Percentiles rank a stretch among this genome's conserved stretches.
These are phyloP conservation scores for Chloroceryle aenea DNA, from an alignment of 2,113 vertebrate genomes.

Conservation along the genomic window DNA sequence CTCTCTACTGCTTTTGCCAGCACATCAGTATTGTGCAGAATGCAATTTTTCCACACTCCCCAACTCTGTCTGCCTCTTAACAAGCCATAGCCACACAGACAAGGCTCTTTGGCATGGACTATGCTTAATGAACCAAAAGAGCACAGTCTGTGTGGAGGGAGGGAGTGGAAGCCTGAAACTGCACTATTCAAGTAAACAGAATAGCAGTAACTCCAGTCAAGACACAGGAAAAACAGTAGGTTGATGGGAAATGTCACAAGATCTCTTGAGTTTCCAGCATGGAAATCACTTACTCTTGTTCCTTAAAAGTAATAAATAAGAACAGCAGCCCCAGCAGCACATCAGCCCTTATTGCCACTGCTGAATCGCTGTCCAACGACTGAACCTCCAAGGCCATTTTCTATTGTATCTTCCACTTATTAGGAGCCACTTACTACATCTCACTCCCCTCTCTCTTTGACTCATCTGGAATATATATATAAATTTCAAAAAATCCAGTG, in stretches of 20 bases:
- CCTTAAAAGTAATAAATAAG: neutral
- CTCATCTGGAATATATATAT: conserved; percentile 30
- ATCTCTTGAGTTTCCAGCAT: neutral
- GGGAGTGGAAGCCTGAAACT: neutral
- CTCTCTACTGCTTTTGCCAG: neutral
- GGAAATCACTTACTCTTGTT: neutral
- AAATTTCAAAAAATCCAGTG: conserved; percentile 11
- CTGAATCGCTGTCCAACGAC: neutral
- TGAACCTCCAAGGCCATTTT: conserved; percentile 3
- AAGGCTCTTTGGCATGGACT: neutral
- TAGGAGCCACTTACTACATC: neutral
- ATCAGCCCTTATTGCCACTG: neutral
- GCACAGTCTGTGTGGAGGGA: neutral
- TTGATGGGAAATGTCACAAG: neutral
- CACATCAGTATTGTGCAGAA: neutral
- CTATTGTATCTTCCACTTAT: neutral
- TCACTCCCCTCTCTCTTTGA: neutral
- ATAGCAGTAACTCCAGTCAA: neutral
- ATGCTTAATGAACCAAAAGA: neutral
- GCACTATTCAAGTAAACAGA: neutral
- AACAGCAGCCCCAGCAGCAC: neutral
- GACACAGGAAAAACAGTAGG: neutral
- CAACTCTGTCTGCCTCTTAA: neutral
- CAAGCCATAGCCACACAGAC: neutral
- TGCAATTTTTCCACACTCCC: neutral